A percentile compares a stretch with the other conserved stretches of the same genome.
phyloP scores from a whole-genome alignment of 1,140 invertebrate species.

The Potamilus streckersoni region DNA sequence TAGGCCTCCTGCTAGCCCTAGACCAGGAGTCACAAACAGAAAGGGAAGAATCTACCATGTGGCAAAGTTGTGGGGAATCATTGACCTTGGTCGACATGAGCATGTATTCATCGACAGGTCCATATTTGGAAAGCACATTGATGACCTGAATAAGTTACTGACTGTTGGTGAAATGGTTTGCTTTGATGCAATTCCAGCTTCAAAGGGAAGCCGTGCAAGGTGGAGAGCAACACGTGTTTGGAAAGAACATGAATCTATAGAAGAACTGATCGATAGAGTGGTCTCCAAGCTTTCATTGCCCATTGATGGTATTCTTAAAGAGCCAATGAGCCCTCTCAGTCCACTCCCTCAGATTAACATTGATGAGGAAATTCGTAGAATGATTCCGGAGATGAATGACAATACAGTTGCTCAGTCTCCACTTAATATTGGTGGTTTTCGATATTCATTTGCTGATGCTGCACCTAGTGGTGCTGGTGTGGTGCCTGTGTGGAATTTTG shows the following conservation, averaged over 20 bases:
- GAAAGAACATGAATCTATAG: conserved; percentile 65
- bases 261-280: conserved; percentile 61
- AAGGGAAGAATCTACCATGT: conserved; percentile 67
- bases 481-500: conserved; percentile 67
- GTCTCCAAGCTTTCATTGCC: conserved; percentile 52
- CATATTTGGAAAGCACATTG: conserved; percentile 65
- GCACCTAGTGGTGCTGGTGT: conserved; percentile 64
- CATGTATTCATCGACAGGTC: conserved; percentile 69
- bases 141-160: conserved; percentile 66
- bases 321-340: conserved; percentile 44
- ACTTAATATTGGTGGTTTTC: conserved; percentile 55
- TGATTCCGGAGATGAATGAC: conserved; percentile 60
- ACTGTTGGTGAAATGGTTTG: conserved; percentile 64
- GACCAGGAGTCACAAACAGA: conserved; percentile 56
- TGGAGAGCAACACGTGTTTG: conserved; percentile 68
- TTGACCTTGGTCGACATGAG: conserved; percentile 69
- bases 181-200: conserved; percentile 68
- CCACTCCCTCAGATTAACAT: conserved; percentile 51
- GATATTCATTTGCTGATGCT: conserved; percentile 63
- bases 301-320: conserved; percentile 40
- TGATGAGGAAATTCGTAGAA: conserved; percentile 60
- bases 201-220: conserved; percentile 66
- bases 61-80: conserved; percentile 69
- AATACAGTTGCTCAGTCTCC: conserved; percentile 49
- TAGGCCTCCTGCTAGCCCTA: conserved; percentile 50